These are phyloP conservation scores for Drosophila testacea DNA, from an alignment of 2,888 invertebrate species.

Conservation along the genomic window DNA sequence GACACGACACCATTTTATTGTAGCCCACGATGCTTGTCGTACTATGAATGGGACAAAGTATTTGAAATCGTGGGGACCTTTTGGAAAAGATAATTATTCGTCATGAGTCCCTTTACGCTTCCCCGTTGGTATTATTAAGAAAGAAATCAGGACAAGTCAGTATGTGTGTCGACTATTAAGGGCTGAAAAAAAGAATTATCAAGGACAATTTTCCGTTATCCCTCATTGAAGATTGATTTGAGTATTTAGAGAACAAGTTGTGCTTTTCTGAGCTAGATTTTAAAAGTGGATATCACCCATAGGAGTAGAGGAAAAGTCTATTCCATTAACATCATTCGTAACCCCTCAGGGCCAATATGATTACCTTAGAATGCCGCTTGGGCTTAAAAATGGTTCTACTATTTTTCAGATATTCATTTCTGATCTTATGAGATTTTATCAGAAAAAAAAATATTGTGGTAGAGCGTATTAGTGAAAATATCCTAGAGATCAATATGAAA, in stretches of 20 bases:
- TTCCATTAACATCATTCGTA: not conserved
- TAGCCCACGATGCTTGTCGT: no score
- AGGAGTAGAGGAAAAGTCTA: conserved; percentile 6
- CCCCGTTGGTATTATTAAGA: conserved; percentile 3
- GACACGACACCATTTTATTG: no score
- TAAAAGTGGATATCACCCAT: conserved; percentile 6
- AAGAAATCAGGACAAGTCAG: conserved; percentile 1
- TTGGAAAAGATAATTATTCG: no score
- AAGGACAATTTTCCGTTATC: conserved; percentile 7
- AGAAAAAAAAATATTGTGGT: not conserved
- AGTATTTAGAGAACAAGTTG: conserved; percentile 1
- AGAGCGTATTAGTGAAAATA: not conserved
- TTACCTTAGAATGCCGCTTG: not conserved
- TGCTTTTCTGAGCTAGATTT: not conserved
- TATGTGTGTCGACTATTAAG: conserved; percentile 5
- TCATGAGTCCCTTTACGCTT: not conserved
- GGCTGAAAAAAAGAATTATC: conserved; percentile 4
- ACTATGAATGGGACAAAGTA: no score
- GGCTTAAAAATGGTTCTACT: not conserved
- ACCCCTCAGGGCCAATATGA: not conserved
- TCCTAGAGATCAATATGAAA: not conserved
- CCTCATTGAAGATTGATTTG: conserved; percentile 6
- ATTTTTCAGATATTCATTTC: conserved; percentile 6
- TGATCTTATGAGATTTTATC: not conserved
- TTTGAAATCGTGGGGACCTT: no score